phyloP scores from a whole-genome alignment of 30 jellyfish, hydroid and myxozoan species.

The Pseudorhiza aurosa region DNA sequence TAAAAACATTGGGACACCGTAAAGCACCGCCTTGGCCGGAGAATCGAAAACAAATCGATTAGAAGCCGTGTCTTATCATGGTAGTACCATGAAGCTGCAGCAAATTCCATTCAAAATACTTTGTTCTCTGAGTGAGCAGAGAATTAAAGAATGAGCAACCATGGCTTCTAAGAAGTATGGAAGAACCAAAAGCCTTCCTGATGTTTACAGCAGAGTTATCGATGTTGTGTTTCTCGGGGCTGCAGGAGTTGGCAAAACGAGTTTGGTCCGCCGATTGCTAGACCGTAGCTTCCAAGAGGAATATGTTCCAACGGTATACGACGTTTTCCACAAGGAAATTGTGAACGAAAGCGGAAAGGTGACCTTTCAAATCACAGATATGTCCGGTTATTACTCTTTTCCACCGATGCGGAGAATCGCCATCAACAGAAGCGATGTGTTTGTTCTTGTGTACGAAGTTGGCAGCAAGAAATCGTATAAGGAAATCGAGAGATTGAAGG shows the following conservation, averaged over 20 bases:
- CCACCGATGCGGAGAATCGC: slow-evolving; percentile 82
- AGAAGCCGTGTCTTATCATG: too few species aligned
- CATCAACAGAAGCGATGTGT: slow-evolving; percentile 48
- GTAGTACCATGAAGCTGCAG: too few species aligned
- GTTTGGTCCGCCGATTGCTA: slow-evolving; percentile 54
- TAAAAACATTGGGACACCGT: too few species aligned
- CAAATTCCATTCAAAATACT: too few species aligned
- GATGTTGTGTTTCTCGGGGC: slow-evolving; percentile 72
- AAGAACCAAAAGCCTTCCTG: slow-evolving; percentile 59
- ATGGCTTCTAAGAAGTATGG: slow-evolving; percentile 21
- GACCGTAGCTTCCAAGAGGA: slow-evolving; percentile 55
- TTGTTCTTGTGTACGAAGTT: slow-evolving; percentile 68
- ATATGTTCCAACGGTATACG: slow-evolving; percentile 71
- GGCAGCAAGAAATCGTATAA: slow-evolving; percentile 55
- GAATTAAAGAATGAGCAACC: background rate
- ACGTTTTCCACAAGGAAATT: slow-evolving; percentile 63
- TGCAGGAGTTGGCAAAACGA: slow-evolving; percentile 72
- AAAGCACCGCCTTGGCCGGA: too few species aligned
- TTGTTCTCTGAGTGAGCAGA: too few species aligned
- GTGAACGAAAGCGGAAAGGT: slow-evolving; percentile 41
- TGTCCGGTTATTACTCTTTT: slow-evolving; percentile 71
- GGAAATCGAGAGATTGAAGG: slow-evolving; percentile 54
- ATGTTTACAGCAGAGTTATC: slow-evolving; percentile 36
- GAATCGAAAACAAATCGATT: too few species aligned
- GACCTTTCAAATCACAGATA: slow-evolving; percentile 59